phyloP scores from a whole-genome alignment of 2,113 vertebrate species.

The Prionailurus viverrinus region DNA sequence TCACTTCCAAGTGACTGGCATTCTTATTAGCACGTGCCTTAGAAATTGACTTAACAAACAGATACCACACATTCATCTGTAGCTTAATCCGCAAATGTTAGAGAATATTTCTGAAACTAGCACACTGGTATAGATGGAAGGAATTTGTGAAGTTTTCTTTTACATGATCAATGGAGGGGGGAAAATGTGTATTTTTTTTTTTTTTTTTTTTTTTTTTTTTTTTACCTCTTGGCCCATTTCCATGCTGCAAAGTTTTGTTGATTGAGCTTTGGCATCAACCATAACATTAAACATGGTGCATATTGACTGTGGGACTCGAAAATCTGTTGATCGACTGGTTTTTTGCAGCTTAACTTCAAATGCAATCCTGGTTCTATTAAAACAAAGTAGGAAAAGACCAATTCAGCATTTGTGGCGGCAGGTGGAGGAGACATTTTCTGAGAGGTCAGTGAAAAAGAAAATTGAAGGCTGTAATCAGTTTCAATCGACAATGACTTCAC shows the following conservation, averaged over 20 bases:
- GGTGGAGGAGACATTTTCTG: slow-evolving; percentile 76
- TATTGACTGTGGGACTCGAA: slow-evolving; percentile 98
- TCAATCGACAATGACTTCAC: slow-evolving; percentile 78
- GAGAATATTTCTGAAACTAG: slow-evolving; percentile 79
- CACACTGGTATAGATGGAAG: slow-evolving; percentile 80
- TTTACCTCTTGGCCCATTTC: slow-evolving; percentile 99
- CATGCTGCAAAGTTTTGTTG: slow-evolving; percentile 98
- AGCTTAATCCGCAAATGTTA: slow-evolving; percentile 81
- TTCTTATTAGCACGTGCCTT: slow-evolving; percentile 73
- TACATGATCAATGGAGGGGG: slow-evolving; percentile 77
- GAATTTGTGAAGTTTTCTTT: slow-evolving; percentile 81
- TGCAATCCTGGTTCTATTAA: slow-evolving; percentile 95
- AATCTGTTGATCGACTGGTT: slow-evolving; percentile 98
- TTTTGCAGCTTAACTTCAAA: slow-evolving; percentile 98
- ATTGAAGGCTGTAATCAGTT: slow-evolving; percentile 72
- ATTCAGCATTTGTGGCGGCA: slow-evolving; percentile 82
- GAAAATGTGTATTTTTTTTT: slow-evolving; percentile 85
- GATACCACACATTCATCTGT: slow-evolving; percentile 79
- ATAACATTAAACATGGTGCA: slow-evolving; percentile 99
- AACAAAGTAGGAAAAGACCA: slow-evolving; percentile 82
- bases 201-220: slow-evolving; percentile 88
- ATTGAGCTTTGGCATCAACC: slow-evolving; percentile 99
- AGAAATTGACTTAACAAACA: slow-evolving; percentile 80
- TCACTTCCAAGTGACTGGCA: slow-evolving; percentile 77
- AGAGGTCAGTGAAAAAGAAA: slow-evolving; percentile 77